Evolutionary conservation across 2,888 invertebrate species (phyloP).

Genomic region (Synanthedon andrenaeformis): DNA sequence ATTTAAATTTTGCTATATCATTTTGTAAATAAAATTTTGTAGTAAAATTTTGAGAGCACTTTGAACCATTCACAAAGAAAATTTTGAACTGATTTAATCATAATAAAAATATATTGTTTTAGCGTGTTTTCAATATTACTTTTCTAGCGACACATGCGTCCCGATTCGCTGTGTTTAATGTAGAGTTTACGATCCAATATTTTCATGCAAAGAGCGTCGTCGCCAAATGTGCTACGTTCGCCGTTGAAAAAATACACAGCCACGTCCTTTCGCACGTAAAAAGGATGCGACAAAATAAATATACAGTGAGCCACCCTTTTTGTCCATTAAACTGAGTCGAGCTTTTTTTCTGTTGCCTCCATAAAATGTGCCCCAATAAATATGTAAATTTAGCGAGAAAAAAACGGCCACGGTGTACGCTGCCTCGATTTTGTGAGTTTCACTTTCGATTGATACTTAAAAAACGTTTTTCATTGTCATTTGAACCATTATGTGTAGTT

Average conservation of each 20-base stretch:
- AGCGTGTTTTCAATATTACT: conserved; percentile 45
- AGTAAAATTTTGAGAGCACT: conserved; percentile 1
- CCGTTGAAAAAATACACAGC: conserved; percentile 56
- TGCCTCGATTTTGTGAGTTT: conserved; percentile 47
- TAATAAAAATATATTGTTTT: conserved; percentile 46
- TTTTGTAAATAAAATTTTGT: too few relatives aligned
- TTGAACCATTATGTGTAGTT: too few relatives aligned
- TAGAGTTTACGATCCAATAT: conserved; percentile 65
- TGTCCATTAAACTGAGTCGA: conserved; percentile 64
- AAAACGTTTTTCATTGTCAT: background rate
- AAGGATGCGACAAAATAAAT: conserved; percentile 70
- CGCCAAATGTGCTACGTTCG: conserved; percentile 62
- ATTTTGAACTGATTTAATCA: conserved; percentile 33
- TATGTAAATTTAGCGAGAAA: conserved; percentile 63
- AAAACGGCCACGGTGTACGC: conserved; percentile 31
- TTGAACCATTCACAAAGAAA: conserved; percentile 45
- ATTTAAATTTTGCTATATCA: too few relatives aligned
- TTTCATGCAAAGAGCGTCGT: conserved; percentile 68
- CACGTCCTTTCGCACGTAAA: conserved; percentile 65
- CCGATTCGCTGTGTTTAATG: conserved; percentile 40
- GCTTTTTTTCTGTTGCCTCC: conserved; percentile 59
- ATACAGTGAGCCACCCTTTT: conserved; percentile 68
- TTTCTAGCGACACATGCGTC: conserved; percentile 51
- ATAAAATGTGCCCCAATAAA: conserved; percentile 71
- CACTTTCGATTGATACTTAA: conserved; percentile 44